Base-by-base conservation (phyloP, 2,888 invertebrate genomes). In the Pristionchus maxplancki region DNA sequence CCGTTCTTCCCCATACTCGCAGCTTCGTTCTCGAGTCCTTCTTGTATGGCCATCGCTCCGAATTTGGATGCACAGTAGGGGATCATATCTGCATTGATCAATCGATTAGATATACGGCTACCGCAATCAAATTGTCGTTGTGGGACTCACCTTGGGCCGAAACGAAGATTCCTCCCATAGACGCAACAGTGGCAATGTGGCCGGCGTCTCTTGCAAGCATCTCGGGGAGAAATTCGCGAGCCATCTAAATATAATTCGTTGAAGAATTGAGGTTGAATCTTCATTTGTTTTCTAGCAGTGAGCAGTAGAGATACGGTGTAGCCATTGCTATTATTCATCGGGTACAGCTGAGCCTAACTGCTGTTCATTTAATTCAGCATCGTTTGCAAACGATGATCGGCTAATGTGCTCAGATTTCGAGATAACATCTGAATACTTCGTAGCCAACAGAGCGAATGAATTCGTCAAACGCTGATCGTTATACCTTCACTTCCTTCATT, bases 61-160 rank as follows among this genome's bases (percentile, higher is more conserved):
- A 87, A 87, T 20, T 87, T 87, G 31, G 86, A 87, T 0, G 71
- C 17, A 50, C 86, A 87, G 40, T 87, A 87, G 31, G 86, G 86
- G 4, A 87, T 71, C 86, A 87, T 87, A 13, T 87, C 86, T 87
- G 58, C 13, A 87, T 37, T 8, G 28, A 28, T n/a, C 31, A 11
- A 17, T 40, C 34, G 31, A 31, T 71, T 74, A 37, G 4, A 3
- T 13, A 20, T 40, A 5, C 40, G 11, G 24, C 81, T 81, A 81
- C 48, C 44, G n/a, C n/a, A 44, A 83, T 53, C 82, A 53, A 34
- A 83, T 24, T 37, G 9, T 53, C 44, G 78, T 78, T 78, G 78
- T 78, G 44, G 24, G 37, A 71, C 0, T 71, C 28, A 87, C 86
- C 86, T 71, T 87, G 86, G 4, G 86, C 86, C 24, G 86, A 87